Conservation (phyloP, 1,140 invertebrate species). For the Brachystomella parvula region DNA sequence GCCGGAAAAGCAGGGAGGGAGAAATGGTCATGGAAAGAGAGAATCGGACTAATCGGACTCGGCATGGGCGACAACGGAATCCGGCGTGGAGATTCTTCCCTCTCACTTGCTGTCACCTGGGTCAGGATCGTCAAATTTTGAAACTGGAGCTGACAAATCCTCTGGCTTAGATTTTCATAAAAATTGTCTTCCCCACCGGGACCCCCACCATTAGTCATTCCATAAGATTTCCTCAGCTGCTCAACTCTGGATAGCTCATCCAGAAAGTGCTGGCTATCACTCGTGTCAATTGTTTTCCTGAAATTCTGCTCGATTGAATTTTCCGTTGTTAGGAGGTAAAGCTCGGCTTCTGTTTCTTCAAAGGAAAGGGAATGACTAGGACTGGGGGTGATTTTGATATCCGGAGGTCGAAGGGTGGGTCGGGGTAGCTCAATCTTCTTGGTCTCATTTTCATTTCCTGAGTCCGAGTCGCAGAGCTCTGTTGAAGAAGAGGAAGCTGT, state of each 20-base stretch:
- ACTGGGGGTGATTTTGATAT: no score
- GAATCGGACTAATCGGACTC: constrained; percentile 24
- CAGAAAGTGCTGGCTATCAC: constrained; percentile 34
- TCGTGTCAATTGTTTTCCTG: no score
- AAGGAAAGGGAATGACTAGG: no score
- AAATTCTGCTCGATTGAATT: constrained; percentile 13
- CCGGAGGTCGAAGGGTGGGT: no score
- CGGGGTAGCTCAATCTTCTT: neutral
- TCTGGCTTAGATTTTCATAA: constrained; percentile 31
- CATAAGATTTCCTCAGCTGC: no score
- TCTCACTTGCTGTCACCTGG: constrained; percentile 27
- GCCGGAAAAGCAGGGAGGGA: no score
- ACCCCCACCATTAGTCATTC: no score
- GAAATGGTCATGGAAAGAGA: neutral
- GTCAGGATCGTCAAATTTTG: constrained; percentile 33
- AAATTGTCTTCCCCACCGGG: constrained; percentile 36
- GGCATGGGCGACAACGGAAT: constrained; percentile 20
- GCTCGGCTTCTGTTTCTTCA: no score
- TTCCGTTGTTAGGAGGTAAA: no score
- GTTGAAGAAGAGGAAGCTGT: constrained; percentile 29
- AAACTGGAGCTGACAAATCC: constrained; percentile 36
- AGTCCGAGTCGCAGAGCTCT: constrained; percentile 25
- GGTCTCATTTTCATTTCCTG: constrained; percentile 20
- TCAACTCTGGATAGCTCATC: constrained; percentile 32
- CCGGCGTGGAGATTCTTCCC: neutral